These are phyloP conservation scores for Pinna nobilis DNA, from an alignment of 1,140 invertebrate species.

Conservation along the genomic window DNA sequence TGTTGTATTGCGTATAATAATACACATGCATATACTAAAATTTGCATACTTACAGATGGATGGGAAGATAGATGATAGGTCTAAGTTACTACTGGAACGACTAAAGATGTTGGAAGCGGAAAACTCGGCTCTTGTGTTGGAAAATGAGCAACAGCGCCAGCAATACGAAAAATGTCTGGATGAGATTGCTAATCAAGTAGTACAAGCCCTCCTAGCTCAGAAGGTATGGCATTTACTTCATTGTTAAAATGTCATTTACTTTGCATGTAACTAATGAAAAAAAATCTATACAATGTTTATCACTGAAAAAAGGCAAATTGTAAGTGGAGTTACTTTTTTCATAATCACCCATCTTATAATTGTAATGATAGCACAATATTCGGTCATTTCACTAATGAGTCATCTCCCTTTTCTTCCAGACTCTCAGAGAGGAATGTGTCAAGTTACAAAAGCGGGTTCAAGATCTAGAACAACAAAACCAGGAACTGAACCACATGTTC, in stretches of 20 bases:
- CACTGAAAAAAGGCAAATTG: no score
- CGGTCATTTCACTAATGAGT: no score
- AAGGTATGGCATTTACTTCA: no score
- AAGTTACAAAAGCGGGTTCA: constrained; percentile 73
- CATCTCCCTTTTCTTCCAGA: constrained; percentile 50
- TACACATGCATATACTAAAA: neutral
- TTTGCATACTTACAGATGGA: constrained; percentile 33
- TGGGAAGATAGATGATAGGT: constrained; percentile 63
- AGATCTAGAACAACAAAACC: constrained; percentile 75
- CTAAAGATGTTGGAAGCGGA: constrained; percentile 81
- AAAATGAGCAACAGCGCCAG: constrained; percentile 80
- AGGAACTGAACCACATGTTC: constrained; percentile 66
- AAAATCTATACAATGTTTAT: no score
- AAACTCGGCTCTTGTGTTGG: constrained; percentile 78
- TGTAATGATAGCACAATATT: no score
- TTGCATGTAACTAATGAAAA: no score
- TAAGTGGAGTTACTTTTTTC: no score
- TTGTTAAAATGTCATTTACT: no score
- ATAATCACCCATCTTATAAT: no score
- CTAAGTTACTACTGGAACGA: constrained; percentile 78
- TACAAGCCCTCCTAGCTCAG: constrained; percentile 87
- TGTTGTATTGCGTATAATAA: no score
- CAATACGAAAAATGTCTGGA: constrained; percentile 86
- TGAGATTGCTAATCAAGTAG: constrained; percentile 87
- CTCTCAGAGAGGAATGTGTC: constrained; percentile 74